Percentiles rank a stretch among this genome's conserved stretches.
These are phyloP conservation scores for Erebia epiphron DNA, from an alignment of 2,888 invertebrate genomes.

Conservation along the genomic window DNA sequence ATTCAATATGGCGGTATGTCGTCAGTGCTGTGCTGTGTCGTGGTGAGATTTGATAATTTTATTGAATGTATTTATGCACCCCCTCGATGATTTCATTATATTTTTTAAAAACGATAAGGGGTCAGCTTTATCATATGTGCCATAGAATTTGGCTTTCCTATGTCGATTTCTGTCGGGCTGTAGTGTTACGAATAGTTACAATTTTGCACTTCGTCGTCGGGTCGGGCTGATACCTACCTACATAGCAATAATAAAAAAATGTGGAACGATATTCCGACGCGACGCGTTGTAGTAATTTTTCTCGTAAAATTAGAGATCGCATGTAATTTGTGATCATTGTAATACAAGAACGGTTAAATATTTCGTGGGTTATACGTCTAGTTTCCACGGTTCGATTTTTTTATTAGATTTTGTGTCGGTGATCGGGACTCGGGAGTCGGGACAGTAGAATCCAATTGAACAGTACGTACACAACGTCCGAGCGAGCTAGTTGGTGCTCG, in stretches of 20 bases:
- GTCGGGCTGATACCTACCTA: slow-evolving; percentile 58
- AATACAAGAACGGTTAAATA: neutral
- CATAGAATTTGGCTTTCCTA: slow-evolving; percentile 47
- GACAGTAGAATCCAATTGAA: slow-evolving; percentile 26
- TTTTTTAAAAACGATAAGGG: slow-evolving; percentile 22
- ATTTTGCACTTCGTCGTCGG: slow-evolving; percentile 62
- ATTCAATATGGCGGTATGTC: slow-evolving; percentile 98
- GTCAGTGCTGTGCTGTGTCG: slow-evolving; percentile 98
- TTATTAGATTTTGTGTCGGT: slow-evolving; percentile 24
- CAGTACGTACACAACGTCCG: slow-evolving; percentile 19
- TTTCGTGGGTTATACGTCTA: slow-evolving; percentile 18
- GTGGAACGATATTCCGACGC: slow-evolving; percentile 55
- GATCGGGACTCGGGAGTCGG: slow-evolving; percentile 19
- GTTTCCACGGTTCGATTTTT: slow-evolving; percentile 39
- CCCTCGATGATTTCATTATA: slow-evolving; percentile 36
- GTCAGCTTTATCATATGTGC: slow-evolving; percentile 44
- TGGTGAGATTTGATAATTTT: slow-evolving; percentile 89
- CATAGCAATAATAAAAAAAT: slow-evolving; percentile 67
- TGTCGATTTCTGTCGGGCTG: slow-evolving; percentile 40
- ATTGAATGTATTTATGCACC: slow-evolving; percentile 59
- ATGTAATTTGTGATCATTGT: slow-evolving; percentile 20
- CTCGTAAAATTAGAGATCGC: slow-evolving; percentile 20
- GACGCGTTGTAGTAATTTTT: slow-evolving; percentile 54
- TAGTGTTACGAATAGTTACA: slow-evolving; percentile 61
- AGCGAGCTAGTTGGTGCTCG: slow-evolving; percentile 16